Evolutionary conservation across 1,140 invertebrate species (phyloP).

Genomic region (Polypedilum pembai): DNA sequence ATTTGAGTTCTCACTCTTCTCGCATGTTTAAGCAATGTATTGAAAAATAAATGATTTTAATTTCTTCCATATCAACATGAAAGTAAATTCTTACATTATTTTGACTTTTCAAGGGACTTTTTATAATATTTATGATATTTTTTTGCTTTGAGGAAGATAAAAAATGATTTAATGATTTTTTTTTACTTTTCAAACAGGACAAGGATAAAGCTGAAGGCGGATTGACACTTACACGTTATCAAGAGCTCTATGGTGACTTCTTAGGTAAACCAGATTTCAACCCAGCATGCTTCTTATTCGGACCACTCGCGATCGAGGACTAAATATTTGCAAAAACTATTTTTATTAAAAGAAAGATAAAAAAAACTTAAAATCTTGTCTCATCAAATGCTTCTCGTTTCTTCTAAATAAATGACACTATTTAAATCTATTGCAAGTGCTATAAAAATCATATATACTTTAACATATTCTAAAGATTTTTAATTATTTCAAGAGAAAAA

Average conservation of each 20-base stretch:
- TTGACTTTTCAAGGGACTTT: neutral
- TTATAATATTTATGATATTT: too few species aligned
- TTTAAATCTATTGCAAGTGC: conserved; percentile 18
- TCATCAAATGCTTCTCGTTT: conserved; percentile 17
- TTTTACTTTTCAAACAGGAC: conserved; percentile 51
- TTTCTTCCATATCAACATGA: neutral
- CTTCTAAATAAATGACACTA: conserved; percentile 8
- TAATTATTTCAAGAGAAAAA: conserved; percentile 14
- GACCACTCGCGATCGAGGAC: conserved; percentile 49
- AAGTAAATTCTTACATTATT: neutral
- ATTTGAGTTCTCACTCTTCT: too few species aligned
- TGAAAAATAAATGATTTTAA: neutral
- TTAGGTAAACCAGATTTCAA: conserved; percentile 60
- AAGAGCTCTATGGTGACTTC: conserved; percentile 74
- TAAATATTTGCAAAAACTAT: neutral
- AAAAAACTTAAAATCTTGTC: conserved; percentile 6
- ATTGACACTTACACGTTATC: conserved; percentile 64
- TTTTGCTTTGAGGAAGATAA: too few species aligned
- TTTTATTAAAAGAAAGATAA: neutral
- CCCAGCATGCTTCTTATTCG: conserved; percentile 68
- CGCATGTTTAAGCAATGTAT: neutral
- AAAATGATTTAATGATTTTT: neutral
- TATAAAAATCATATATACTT: neutral
- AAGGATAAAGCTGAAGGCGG: conserved; percentile 70
- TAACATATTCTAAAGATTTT: neutral